phyloP scores from a whole-genome alignment of 2,797 vertebrate species.

The Liparis tanakae region DNA sequence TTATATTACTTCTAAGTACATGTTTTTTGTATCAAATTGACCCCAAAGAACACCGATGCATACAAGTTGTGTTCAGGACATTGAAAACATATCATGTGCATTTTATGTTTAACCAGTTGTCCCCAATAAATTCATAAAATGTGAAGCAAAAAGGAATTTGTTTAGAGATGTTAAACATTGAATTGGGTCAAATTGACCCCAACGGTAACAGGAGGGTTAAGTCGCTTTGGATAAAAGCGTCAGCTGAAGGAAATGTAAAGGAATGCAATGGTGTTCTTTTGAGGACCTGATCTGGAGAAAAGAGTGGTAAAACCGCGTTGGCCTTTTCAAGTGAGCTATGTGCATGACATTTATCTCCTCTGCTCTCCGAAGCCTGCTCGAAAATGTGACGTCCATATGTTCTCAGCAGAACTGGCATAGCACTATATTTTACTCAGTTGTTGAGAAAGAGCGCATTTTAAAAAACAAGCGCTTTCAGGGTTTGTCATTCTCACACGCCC shows the following conservation, averaged over 20 bases:
- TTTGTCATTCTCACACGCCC: conserved; percentile 70
- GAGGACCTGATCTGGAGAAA: conserved; percentile 37
- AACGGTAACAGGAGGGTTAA: no score
- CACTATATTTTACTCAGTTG: conserved; percentile 57
- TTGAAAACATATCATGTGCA: no score
- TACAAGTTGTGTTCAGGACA: no score
- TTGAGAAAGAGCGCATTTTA: conserved; percentile 57
- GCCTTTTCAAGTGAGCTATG: conserved; percentile 73
- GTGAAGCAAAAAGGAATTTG: no score
- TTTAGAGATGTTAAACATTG: no score
- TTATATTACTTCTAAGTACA: no score
- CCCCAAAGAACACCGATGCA: no score
- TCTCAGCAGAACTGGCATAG: conserved; percentile 49
- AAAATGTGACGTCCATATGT: conserved; percentile 50
- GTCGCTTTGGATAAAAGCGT: no score
- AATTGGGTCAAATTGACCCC: no score
- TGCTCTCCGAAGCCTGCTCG: conserved; percentile 31
- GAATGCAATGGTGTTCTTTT: neutral
- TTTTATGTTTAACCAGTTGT: no score
- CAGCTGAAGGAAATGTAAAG: neutral
- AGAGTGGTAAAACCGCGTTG: conserved; percentile 43
- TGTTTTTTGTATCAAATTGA: no score
- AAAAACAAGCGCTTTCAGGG: conserved; percentile 61
- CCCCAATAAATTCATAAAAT: no score
- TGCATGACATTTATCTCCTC: conserved; percentile 65